Percentiles rank a stretch among this genome's conserved stretches.
These are phyloP conservation scores for Enhydra lutris DNA, from an alignment of 2,113 vertebrate species.

Conservation along the genomic window DNA sequence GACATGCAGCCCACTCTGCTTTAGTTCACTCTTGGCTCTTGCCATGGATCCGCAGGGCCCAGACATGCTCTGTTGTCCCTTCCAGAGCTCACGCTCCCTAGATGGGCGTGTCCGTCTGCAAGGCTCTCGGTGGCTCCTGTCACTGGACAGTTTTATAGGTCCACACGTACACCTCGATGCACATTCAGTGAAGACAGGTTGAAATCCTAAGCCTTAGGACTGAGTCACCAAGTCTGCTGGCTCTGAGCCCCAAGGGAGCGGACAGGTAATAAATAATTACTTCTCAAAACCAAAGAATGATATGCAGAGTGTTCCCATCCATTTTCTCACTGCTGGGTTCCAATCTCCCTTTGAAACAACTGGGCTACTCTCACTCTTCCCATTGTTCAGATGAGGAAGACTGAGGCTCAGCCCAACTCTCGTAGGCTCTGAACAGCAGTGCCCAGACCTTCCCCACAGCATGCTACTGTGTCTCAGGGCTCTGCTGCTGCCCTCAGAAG, in stretches of 20 bases:
- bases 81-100: neutral
- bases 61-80: neutral
- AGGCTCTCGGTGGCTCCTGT: neutral
- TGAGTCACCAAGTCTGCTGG: neutral
- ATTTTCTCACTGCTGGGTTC: neutral
- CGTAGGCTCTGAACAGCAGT: neutral
- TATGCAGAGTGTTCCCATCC: neutral
- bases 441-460: neutral
- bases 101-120: neutral
- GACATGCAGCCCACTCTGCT: neutral
- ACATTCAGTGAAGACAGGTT: neutral
- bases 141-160: no score
- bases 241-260: neutral
- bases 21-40: neutral
- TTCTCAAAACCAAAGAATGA: neutral
- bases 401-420: neutral
- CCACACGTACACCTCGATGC: fast-evolving
- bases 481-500: neutral
- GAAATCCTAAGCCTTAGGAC: neutral
- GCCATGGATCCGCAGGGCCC: neutral
- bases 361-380: neutral
- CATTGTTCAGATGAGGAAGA: neutral
- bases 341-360: neutral
- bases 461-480: fast-evolving
- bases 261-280: neutral